A percentile compares a stretch with the other conserved stretches of the same genome.
These are phyloP conservation scores for Pomacea maculata DNA, from an alignment of 1,140 invertebrate species.

Conservation along the genomic window DNA sequence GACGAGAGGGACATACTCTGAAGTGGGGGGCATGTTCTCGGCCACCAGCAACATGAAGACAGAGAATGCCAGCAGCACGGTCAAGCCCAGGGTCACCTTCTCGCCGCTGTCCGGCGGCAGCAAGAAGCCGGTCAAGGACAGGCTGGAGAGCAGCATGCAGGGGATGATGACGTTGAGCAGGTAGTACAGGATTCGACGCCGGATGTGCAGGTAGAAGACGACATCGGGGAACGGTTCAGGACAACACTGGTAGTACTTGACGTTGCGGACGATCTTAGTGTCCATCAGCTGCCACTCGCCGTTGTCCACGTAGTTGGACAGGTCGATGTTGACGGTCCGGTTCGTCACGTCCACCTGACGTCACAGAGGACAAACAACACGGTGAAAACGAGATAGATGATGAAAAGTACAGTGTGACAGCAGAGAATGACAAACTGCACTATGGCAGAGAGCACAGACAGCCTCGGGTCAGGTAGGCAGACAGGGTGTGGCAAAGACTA, in stretches of 20 bases:
- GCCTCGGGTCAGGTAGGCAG: too few species aligned
- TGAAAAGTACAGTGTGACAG: too few species aligned
- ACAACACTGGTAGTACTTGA: constrained; percentile 61
- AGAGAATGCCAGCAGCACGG: constrained; percentile 72
- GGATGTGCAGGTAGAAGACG: constrained; percentile 66
- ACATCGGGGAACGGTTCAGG: constrained; percentile 66
- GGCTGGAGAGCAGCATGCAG: constrained; percentile 59
- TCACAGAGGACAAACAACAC: too few species aligned
- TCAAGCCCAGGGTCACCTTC: constrained; percentile 64
- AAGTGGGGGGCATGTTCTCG: constrained; percentile 73
- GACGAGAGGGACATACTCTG: constrained; percentile 71
- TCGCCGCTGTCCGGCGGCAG: constrained; percentile 63
- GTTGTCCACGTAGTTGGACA: constrained; percentile 59
- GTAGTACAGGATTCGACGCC: constrained; percentile 59
- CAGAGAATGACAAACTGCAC: too few species aligned
- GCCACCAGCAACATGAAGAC: constrained; percentile 73
- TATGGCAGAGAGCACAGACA: too few species aligned
- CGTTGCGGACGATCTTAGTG: constrained; percentile 54
- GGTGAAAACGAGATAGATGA: constrained; percentile 36
- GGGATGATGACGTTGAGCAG: constrained; percentile 64
- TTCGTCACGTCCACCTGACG: constrained; percentile 56
- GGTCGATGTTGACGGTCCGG: constrained; percentile 50
- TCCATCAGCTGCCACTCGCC: constrained; percentile 61
- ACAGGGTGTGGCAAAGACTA: too few species aligned
- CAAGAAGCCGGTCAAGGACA: constrained; percentile 58